Evolutionary conservation across 2,888 invertebrate species (phyloP).

Genomic region (Noctua janthina): DNA sequence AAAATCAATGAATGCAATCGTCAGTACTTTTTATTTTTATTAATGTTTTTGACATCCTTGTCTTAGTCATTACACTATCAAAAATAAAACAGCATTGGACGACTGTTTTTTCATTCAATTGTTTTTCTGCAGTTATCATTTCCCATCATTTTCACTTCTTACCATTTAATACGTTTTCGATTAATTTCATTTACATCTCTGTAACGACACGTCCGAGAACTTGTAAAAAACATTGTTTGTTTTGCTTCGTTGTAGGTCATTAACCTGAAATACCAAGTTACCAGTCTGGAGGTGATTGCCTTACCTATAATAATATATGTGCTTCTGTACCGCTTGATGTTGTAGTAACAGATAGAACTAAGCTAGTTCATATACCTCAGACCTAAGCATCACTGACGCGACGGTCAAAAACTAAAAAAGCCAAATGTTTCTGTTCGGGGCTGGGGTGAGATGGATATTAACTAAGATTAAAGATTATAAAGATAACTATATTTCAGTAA

Average conservation of each 20-base stretch:
- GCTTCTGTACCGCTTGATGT: slow-evolving; percentile 51
- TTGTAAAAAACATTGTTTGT: slow-evolving; percentile 63
- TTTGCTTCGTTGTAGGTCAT: slow-evolving; percentile 82
- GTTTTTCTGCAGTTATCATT: not conserved
- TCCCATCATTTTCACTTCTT: not conserved
- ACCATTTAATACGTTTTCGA: not conserved
- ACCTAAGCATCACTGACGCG: not conserved
- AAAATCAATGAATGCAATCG: slow-evolving; percentile 26
- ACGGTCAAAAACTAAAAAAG: not conserved
- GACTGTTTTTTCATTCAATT: slow-evolving; percentile 4
- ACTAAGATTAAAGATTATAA: too few relatives aligned
- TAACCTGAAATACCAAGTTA: slow-evolving; percentile 75
- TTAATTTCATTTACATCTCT: slow-evolving; percentile 36
- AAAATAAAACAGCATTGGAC: not conserved
- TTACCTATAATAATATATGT: slow-evolving; percentile 59
- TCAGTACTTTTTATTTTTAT: slow-evolving; percentile 21
- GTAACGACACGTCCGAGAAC: slow-evolving; percentile 33
- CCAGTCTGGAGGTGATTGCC: slow-evolving; percentile 76
- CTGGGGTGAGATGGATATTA: too few relatives aligned
- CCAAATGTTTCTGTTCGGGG: not conserved
- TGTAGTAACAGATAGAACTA: slow-evolving; percentile 36
- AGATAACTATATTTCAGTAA: too few relatives aligned
- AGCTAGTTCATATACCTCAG: not conserved
- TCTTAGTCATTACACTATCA: not conserved
- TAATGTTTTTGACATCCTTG: not conserved